Evolutionary conservation across 1,140 invertebrate genomes (phyloP), one percentile per base, ranked within the genome.

Genomic region (Hirudo medicinalis): DNA sequence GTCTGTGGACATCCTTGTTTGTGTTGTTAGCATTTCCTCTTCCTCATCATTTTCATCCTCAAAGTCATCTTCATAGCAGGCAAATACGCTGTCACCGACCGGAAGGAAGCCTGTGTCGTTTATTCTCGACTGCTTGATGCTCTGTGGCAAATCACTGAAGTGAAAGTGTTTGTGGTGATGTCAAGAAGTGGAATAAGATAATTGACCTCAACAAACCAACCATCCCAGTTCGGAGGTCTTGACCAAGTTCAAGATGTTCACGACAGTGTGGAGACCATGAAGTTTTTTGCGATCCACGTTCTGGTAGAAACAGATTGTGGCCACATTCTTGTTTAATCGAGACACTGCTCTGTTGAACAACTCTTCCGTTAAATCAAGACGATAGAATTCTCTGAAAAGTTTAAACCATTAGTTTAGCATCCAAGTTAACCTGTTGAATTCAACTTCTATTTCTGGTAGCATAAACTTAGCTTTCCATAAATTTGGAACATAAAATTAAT

Each of bases 231-330:
- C 82, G 74, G 87, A 83, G 71, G 85, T 81, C 78, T 89, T 86
- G 49, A 91, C 80, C 74, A 91, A 84, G 71, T 86, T 83, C 72
- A 90, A 80, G 29, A 92, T 78, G 81, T 91, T 91, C 75, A 87
- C 86, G 49, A 91, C 79, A 0, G 89, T 90, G 76, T 87, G 86
- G 76, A 86, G 84, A 32, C 89, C 86, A 78, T 87, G 85, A 29
- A 91, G 78, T 8, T 84, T 79, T 17, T 85, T 81, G 32, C 86
- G 78, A 77, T 88, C 84, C 17, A 90, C 87, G 76, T 88, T 87
- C 81, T 91, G 90, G 2, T 87, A 87, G 75, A 90, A 87, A 79
- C 90, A 91, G 72, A 92, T 80, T 81, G 90, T 88, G 75, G 92
- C 80, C 60, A 92, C 85, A 78, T 92, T 92, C 70, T 88, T 86